Evolutionary conservation across 1,140 invertebrate species (phyloP), one percentile per base, ranked within the genome.

Genomic region (Mya arenaria): DNA sequence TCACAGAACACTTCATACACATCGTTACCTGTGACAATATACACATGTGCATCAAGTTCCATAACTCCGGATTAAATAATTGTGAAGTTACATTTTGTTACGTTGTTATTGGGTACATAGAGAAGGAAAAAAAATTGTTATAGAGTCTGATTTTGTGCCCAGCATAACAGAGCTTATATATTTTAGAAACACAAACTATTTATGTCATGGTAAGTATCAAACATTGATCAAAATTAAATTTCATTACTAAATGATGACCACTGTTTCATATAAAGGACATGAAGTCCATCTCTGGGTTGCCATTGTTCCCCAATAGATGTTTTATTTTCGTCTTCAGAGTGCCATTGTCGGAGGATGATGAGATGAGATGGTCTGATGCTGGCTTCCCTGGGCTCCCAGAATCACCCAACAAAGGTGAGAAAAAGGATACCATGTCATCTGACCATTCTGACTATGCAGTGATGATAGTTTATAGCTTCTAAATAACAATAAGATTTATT

Each of bases 341-440:
- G 44, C 68, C 56, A 28, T 52, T 75, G 72, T 62, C 56, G 13
- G 72, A 75, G 28, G 72, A 75, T 37, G 72, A 75, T 13, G 69
- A 68, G 39, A 23, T 68, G 1, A 68, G 65, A 15, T 75, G 72
- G 72, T 17, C 60, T n/a, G n/a, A 75, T 1, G 58, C 52, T 28
- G 72, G 72, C 32, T 75, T 75, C 39, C 10, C 56, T 23, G 72
- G 58, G 10, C 0, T 62, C 4, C 13, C 37, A 5, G 72, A 63
- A 1, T 55, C 68, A 55, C n/a, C n/a, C n/a, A n/a, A n/a, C n/a
- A n/a, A n/a, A n/a, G 17, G 5, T 4, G 37, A 41, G 6, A 39
- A 44, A 5, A 30, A 62, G 5, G 56, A 56, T 44, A 15, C 72
- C 5, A 56, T 58, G 10, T 58, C 72, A 23, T n/a, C 36, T 41